Percentiles rank a stretch among this genome's conserved stretches.
Conservation (phyloP, 2,113 vertebrate genomes). For the Hiodon tergisus region DNA sequence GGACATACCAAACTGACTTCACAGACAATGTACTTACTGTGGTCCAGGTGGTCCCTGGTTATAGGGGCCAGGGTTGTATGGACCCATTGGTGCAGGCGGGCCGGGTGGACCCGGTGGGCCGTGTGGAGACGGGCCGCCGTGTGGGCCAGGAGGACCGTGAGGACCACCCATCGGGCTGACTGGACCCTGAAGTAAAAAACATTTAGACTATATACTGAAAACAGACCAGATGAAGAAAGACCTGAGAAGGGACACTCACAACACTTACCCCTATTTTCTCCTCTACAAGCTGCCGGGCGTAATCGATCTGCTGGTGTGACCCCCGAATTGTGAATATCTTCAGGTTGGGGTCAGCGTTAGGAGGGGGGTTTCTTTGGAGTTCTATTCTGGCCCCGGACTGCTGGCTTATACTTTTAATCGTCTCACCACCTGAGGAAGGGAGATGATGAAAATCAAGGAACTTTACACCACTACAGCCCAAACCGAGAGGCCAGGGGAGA, state of each 20-base stretch:
- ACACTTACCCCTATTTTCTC: constrained; percentile 93
- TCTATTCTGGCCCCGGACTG: constrained; percentile 95
- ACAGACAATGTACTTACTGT: constrained; percentile 72
- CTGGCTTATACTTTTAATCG: constrained; percentile 96
- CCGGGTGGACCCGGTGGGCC: constrained; percentile 86
- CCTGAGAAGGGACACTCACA: background rate
- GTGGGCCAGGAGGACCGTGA: constrained; percentile 91
- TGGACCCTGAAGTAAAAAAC: constrained; percentile 68
- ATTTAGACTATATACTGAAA: background rate
- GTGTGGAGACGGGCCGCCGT: constrained; percentile 84
- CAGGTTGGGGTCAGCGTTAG: constrained; percentile 91
- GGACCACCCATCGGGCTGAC: constrained; percentile 91
- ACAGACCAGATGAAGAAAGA: background rate
- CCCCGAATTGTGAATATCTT: constrained; percentile 95
- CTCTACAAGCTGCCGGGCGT: constrained; percentile 92
- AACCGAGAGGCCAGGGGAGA: background rate
- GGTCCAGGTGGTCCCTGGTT: constrained; percentile 94
- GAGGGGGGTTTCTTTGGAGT: constrained; percentile 92
- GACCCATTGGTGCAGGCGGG: constrained; percentile 91
- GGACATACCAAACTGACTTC: background rate
- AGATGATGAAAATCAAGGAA: background rate
- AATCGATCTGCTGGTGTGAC: constrained; percentile 93
- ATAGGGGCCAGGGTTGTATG: constrained; percentile 93
- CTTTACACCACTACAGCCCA: background rate
- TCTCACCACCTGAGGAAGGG: constrained; percentile 79